phyloP scores from a whole-genome alignment of 2,797 vertebrate species.

The Petrocephalus schoutedeni region DNA sequence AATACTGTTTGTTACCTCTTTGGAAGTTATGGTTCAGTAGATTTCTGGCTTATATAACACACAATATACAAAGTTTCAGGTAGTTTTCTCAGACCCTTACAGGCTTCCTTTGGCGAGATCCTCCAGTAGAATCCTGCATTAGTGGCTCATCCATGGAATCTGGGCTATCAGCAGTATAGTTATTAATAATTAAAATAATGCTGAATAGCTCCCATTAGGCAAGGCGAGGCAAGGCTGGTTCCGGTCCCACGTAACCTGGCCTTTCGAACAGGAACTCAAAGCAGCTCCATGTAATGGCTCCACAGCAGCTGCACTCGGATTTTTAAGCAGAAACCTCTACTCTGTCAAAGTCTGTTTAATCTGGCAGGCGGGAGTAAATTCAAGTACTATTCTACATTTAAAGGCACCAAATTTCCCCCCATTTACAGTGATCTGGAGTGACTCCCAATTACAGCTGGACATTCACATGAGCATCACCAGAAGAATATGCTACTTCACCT shows the following conservation, averaged over 20 bases:
- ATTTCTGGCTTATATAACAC: conserved; percentile 21
- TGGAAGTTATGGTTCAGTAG: conserved; percentile 21
- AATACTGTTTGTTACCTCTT: conserved; percentile 3
- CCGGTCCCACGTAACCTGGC: not conserved
- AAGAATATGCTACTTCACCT: not conserved
- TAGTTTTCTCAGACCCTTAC: not conserved
- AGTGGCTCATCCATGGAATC: not conserved
- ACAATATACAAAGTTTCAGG: not conserved
- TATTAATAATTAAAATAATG: not conserved
- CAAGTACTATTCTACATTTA: not conserved
- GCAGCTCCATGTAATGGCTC: not conserved
- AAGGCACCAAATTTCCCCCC: not conserved
- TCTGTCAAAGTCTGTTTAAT: not conserved
- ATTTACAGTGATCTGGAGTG: not conserved
- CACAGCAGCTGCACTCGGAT: not conserved
- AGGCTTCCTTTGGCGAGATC: not conserved
- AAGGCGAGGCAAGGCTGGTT: not conserved
- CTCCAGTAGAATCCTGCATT: not conserved
- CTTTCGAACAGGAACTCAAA: not conserved
- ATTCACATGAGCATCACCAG: not conserved
- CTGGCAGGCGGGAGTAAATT: not conserved
- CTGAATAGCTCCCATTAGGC: not conserved
- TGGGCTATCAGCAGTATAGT: not conserved
- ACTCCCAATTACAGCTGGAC: not conserved
- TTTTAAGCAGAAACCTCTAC: not conserved